Conservation (phyloP, 2,113 vertebrate species). For the Scartelaos histophorus region DNA sequence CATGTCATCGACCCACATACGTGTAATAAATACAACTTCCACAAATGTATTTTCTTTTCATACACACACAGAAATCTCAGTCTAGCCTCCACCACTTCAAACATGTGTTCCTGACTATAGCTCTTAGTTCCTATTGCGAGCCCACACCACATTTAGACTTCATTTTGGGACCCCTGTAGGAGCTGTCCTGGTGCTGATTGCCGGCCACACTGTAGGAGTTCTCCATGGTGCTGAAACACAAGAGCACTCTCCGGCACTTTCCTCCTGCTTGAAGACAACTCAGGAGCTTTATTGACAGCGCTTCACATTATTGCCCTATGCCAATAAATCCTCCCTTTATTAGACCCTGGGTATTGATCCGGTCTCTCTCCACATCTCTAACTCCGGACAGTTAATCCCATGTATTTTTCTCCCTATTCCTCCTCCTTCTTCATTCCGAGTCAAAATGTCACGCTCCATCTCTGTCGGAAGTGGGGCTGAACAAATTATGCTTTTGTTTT, state of each 20-base stretch:
- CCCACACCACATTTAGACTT: slow-evolving; percentile 35
- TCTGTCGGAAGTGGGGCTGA: slow-evolving; percentile 11
- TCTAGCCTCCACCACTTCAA: no score
- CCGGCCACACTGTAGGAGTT: slow-evolving; percentile 37
- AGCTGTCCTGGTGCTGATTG: slow-evolving; percentile 50
- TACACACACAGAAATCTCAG: no score
- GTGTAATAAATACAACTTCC: no score
- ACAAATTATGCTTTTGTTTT: no score
- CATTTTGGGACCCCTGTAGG: slow-evolving; percentile 14
- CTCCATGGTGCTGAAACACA: slow-evolving; percentile 66
- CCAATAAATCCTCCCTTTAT: slow-evolving; percentile 70
- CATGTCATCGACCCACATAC: no score
- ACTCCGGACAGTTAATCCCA: slow-evolving; percentile 51
- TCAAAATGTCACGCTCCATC: slow-evolving; percentile 62
- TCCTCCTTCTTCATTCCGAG: slow-evolving; percentile 35
- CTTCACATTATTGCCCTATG: slow-evolving; percentile 61
- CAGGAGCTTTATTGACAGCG: slow-evolving; percentile 54
- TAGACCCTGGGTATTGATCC: slow-evolving; percentile 64
- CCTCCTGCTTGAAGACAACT: slow-evolving; percentile 42
- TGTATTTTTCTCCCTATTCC: slow-evolving; percentile 3
- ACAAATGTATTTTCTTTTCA: background rate
- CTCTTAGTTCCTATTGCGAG: background rate
- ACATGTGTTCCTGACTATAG: background rate
- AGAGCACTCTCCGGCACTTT: slow-evolving; percentile 1
- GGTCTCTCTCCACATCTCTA: slow-evolving; percentile 47